A percentile compares a stretch with the other conserved stretches of the same genome.
Conservation (phyloP, 2,113 vertebrate species). For the Equus quagga region DNA sequence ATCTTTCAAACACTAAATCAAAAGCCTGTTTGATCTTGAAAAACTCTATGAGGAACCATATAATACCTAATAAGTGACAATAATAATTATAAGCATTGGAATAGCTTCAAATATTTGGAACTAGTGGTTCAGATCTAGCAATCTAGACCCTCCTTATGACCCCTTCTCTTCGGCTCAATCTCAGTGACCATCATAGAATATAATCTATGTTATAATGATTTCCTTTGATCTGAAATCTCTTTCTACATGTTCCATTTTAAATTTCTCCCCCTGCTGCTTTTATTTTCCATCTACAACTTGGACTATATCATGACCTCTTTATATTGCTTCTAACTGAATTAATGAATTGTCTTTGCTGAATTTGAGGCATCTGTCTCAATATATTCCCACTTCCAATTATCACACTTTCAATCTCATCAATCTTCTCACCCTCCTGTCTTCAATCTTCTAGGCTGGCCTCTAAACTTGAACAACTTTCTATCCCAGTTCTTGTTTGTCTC, state of each 20-base stretch:
- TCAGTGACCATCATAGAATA: neutral
- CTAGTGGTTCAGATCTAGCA: neutral
- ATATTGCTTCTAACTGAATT: neutral
- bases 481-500: neutral
- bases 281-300: neutral
- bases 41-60: conserved; percentile 19
- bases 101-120: neutral
- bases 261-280: neutral
- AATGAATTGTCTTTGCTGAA: neutral
- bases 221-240: neutral
- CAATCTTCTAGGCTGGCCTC: neutral
- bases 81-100: neutral
- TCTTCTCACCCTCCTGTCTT: neutral
- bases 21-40: neutral
- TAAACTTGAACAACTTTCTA: neutral
- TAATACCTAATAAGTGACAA: neutral
- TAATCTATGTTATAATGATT: neutral
- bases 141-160: neutral
- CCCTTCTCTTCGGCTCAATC: neutral
- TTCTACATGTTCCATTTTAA: neutral
- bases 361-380: neutral
- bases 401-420: neutral
- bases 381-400: neutral
- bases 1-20: neutral
- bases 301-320: neutral